Base-by-base conservation (phyloP, 1,140 invertebrate genomes). In the Drosophila auraria region DNA sequence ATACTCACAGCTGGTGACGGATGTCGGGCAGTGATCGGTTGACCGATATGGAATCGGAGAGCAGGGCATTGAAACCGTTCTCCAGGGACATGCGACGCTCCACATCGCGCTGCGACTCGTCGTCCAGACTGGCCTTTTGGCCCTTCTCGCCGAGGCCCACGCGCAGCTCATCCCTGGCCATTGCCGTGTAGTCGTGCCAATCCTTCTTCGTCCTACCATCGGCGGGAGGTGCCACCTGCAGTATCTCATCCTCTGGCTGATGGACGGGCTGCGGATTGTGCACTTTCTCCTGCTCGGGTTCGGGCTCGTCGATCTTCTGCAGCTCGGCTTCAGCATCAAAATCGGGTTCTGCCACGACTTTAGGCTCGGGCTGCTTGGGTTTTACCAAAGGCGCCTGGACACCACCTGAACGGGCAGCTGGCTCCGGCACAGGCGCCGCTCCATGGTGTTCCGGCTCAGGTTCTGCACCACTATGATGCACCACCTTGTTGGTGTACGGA, bases 41-140 rank as follows among this genome's bases (percentile, higher is more conserved):
- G 23, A 97, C 93, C 1, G 97, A 95, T 80, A 99, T 98, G 93
- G 96, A 96, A 92, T 99, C 97, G 91, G 97, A 98, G 2, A 98
- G 94, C 47, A 97, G 94, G 38, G 97, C 96, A 94, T 99, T 99
- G 87, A 99, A 98, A 4, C 98, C 98, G 93, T 98, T 92, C 17
- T 92, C 79, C 6, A 92, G 50, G 12, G 91, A 92, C 57, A 91
- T 78, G 12, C 47, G 75, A 1, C 61, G 66, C 57, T 92, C 91
- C n/a, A 69, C 97, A 57, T 96, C 96, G 72, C 96, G 95, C 81
- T 97, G 96, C 20, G 96, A 87, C 77, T 95, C 94, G 73, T 97
- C 95, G 60, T 97, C 96, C 60, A 95, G 72, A 1, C 94, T 82
- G 15, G 96, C 96, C 3, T 95, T 94, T 51, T 94, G 93, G 3